Base-by-base conservation (phyloP, 2,113 vertebrate species). In the Proterorhinus semilunaris region DNA sequence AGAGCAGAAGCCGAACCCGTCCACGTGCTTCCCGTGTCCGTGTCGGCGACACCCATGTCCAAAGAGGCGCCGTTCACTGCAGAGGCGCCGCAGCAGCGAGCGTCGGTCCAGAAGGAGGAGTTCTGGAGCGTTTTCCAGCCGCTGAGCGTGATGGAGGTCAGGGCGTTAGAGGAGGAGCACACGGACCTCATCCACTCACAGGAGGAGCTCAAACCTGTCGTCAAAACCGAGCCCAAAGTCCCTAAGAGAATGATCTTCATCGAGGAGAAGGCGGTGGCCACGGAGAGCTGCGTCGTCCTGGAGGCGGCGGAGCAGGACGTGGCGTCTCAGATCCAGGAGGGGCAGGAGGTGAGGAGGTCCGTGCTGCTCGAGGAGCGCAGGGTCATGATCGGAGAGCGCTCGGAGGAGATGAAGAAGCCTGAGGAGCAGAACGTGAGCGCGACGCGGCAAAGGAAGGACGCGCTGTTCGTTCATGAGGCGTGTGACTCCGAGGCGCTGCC, bases 321-420 rank as follows among this genome's bases (percentile, higher is more conserved):
- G 81, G 93, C 93, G 15, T 83, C 88, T 62, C 86, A 90, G 65
- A 93, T 94, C 47, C 74, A 86, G 1, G 93, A 96, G 70, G 92
- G 92, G 1, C 93, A 94, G 68, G 89, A 91, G 49, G 76, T 96
- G n/a, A 88, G 87, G 17, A 90, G 94, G 75, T 91, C 93, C 0
- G 75, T 98, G 57, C 12, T 85, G 10, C 79, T 93, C 1, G 92
- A 95, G 68, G 94, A 96, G 79, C 95, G 91, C 49, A 92, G 86
- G 6, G 50, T 89, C 0, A 58, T 95, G 9, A 66, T 86, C 17
- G 91, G 93, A 63, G 93, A 95, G 49, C 72, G 62, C 52, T 77
- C 87, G 0, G 4, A 73, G 0, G 43, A 69, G 13, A 77, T 93
- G 16, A 16, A 27, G 5, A 83, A 77, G 64, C 70, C 90, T 43